A percentile compares a stretch with the other conserved stretches of the same genome.
These are phyloP conservation scores for Limnephilus auricula DNA, from an alignment of 2,888 invertebrate species.

Conservation along the genomic window DNA sequence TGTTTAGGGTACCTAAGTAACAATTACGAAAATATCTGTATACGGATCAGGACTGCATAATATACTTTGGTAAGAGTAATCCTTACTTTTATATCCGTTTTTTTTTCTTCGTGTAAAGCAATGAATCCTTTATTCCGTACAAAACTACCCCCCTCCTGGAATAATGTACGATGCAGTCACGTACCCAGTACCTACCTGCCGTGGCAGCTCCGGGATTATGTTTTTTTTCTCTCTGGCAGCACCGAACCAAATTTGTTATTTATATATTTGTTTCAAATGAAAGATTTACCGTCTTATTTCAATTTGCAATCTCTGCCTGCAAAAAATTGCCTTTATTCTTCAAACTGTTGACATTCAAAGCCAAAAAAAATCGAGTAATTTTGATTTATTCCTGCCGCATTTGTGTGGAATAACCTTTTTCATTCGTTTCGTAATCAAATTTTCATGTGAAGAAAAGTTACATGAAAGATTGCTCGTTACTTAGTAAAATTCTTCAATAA, in stretches of 20 bases:
- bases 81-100: not conserved
- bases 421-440: not conserved
- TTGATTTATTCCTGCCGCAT: not conserved
- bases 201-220: not conserved
- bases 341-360: not conserved
- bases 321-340: not conserved
- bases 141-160: not conserved
- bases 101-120: not conserved
- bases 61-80: not conserved
- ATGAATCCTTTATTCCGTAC: not conserved
- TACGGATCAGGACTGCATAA: not conserved
- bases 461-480: not conserved
- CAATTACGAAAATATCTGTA: not conserved
- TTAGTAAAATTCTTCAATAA: not conserved
- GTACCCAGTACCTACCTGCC: slow-evolving; percentile 6
- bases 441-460: not conserved
- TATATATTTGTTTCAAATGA: slow-evolving; percentile 18
- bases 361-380: not conserved
- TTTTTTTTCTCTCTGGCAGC: not conserved
- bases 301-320: not conserved
- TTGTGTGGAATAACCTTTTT: not conserved
- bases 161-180: slow-evolving; percentile 15
- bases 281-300: slow-evolving; percentile 16
- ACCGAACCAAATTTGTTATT: slow-evolving; percentile 1
- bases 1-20: not conserved